Conservation (phyloP, 92 coral and sea anemone genomes). For the Ricordea florida region DNA sequence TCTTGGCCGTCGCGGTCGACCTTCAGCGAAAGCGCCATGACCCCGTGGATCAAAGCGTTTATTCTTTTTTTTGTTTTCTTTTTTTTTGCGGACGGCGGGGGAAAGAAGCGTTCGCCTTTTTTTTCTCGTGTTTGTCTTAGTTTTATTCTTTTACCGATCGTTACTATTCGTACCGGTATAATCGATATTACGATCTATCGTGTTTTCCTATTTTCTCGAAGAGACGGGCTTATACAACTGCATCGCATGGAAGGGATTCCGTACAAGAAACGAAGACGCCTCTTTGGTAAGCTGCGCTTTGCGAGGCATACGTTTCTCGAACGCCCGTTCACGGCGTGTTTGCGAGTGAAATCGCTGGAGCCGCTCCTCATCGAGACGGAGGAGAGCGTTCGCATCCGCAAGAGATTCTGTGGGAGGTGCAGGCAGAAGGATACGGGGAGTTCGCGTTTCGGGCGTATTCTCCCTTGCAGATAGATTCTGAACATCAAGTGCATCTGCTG, state of each 20-base stretch:
- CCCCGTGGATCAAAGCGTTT: too few species aligned
- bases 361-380: neutral
- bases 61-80: too few species aligned
- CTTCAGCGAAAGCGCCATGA: too few species aligned
- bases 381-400: neutral
- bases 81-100: too few species aligned
- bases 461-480: neutral
- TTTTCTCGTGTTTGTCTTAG: too few species aligned
- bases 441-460: neutral
- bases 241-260: neutral
- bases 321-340: neutral
- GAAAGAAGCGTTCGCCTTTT: too few species aligned
- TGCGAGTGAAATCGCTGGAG: neutral
- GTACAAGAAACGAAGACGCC: too few species aligned
- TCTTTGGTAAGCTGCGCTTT: neutral
- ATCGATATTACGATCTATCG: too few species aligned
- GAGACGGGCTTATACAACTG: neutral
- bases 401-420: neutral
- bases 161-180: too few species aligned
- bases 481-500: conserved; percentile 1
- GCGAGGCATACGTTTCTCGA: neutral
- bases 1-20: too few species aligned
- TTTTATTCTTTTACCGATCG: too few species aligned
- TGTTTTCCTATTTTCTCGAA: too few species aligned
- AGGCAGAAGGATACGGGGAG: neutral